Evolutionary conservation across 2,888 invertebrate species (phyloP).

Genomic region (Digitonthophagus gazella): DNA sequence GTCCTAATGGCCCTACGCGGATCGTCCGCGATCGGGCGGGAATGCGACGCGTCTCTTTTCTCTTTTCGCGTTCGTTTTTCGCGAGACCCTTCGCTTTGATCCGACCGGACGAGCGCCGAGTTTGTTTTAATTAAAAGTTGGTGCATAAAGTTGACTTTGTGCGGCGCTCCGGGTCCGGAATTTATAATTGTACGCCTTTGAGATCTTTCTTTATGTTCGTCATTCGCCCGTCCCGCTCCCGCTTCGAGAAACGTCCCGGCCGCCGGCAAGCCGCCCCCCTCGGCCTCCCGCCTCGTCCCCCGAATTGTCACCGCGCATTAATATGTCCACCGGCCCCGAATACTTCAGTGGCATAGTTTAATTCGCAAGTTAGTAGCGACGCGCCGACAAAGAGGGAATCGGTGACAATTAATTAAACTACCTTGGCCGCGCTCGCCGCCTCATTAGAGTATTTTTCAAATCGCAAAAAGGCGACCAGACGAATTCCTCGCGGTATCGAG

Average conservation of each 20-base stretch:
- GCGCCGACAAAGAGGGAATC: constrained; percentile 48
- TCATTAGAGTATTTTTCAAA: constrained; percentile 13
- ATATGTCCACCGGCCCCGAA: constrained; percentile 46
- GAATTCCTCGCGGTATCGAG: background rate
- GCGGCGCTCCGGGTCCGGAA: constrained; percentile 43
- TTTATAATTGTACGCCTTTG: constrained; percentile 49
- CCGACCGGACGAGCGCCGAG: constrained; percentile 45
- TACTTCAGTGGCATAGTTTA: constrained; percentile 52
- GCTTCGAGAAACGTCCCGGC: background rate
- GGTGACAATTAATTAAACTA: constrained; percentile 43
- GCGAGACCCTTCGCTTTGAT: constrained; percentile 43
- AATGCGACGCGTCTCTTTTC: background rate
- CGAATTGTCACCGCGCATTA: constrained; percentile 51
- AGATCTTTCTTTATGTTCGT: constrained; percentile 41
- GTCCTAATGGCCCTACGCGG: constrained; percentile 4
- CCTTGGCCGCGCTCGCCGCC: background rate
- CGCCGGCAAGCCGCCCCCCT: background rate
- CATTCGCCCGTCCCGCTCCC: constrained; percentile 20
- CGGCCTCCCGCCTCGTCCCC: constrained; percentile 37
- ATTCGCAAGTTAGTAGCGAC: constrained; percentile 46
- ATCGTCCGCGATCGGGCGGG: background rate
- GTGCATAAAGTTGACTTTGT: constrained; percentile 48
- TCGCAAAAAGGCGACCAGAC: background rate
- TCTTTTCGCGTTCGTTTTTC: constrained; percentile 8
- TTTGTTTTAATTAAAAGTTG: constrained; percentile 53